Evolutionary conservation across 2,888 invertebrate genomes (phyloP).

Genomic region (Liodrosophila aerea): DNA sequence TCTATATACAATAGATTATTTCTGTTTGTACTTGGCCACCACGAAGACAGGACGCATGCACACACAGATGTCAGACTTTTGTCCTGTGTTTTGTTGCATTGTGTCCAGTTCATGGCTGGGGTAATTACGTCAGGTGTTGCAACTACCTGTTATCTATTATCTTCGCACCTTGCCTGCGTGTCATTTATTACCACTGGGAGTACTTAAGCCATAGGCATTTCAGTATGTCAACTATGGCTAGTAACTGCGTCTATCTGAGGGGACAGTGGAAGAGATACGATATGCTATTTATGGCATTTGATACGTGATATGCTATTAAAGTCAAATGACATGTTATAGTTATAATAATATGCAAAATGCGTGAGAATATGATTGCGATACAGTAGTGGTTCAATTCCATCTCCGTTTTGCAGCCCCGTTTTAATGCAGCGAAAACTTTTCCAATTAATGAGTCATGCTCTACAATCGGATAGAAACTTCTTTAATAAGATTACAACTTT

Average conservation of each 20-base stretch:
- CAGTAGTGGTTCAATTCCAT: too few species aligned
- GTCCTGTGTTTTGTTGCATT: background rate
- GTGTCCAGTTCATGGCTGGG: constrained; percentile 20
- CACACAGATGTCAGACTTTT: constrained; percentile 4
- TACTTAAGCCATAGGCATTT: constrained; percentile 3
- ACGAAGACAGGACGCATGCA: constrained; percentile 10
- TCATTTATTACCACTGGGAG: constrained; percentile 42
- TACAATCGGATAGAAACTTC: too few species aligned
- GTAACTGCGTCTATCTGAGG: constrained; percentile 1
- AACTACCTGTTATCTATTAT: constrained; percentile 62
- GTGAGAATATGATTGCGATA: too few species aligned
- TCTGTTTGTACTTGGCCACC: constrained; percentile 46
- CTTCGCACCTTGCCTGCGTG: constrained; percentile 49
- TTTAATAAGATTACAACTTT: too few species aligned
- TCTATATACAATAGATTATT: constrained; percentile 58
- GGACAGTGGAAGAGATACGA: too few species aligned
- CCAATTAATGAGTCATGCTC: too few species aligned
- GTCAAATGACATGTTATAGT: too few species aligned
- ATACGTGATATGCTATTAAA: too few species aligned
- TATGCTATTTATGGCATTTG: too few species aligned
- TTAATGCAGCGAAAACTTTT: too few species aligned
- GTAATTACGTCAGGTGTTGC: constrained; percentile 66
- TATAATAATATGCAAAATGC: too few species aligned
- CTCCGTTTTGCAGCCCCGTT: too few species aligned
- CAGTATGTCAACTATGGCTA: constrained; percentile 9